Conservation (phyloP, 2,888 invertebrate species). For the Lycaena phlaeas region DNA sequence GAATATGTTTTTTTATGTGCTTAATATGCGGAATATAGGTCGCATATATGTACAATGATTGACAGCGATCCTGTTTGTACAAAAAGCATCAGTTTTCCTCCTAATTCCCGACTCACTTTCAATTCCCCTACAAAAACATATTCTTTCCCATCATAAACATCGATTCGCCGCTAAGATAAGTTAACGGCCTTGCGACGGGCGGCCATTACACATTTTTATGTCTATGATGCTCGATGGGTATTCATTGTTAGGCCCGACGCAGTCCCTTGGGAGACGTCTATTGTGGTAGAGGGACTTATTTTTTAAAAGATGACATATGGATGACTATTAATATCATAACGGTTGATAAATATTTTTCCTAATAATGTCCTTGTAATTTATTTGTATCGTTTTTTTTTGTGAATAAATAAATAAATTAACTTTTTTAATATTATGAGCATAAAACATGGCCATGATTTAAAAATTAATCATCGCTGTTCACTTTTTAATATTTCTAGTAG, state of each 20-base stretch:
- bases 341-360: conserved; percentile 6
- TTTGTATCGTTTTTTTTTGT: too few relatives aligned
- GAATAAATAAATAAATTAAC: too few relatives aligned
- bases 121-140: conserved; percentile 1
- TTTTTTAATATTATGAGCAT: too few relatives aligned
- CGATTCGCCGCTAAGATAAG: conserved; percentile 12
- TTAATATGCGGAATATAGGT: background rate
- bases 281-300: conserved; percentile 17
- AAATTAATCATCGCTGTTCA: too few relatives aligned
- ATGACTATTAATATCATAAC: conserved; percentile 1
- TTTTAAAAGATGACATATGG: conserved; percentile 14
- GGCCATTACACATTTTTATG: conserved; percentile 47
- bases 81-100: conserved; percentile 11
- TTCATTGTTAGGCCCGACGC: conserved; percentile 18
- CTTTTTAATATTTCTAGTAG: too few relatives aligned
- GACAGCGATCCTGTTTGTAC: background rate
- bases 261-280: conserved; percentile 21
- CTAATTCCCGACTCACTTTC: background rate
- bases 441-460: too few relatives aligned
- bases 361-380: background rate
- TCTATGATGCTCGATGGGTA: conserved; percentile 34
- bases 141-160: conserved; percentile 10
- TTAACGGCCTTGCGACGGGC: conserved; percentile 23
- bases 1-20: background rate
- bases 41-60: background rate